Conservation (phyloP, 2,888 invertebrate genomes). For the Saturnia pavonia region DNA sequence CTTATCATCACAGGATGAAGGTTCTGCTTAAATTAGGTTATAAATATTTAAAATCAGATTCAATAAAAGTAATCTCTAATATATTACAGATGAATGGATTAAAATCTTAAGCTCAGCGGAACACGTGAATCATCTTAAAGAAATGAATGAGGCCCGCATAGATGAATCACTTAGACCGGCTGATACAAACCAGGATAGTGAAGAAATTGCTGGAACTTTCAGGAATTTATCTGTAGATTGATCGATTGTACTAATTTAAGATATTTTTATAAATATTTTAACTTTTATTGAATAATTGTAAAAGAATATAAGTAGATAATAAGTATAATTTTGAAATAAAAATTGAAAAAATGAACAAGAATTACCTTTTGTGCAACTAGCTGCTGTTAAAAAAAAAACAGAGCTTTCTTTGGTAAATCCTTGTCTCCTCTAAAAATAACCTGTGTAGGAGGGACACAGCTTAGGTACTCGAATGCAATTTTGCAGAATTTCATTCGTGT, state of each 20-base stretch:
- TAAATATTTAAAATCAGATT: neutral
- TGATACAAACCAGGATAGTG: slow-evolving; percentile 20
- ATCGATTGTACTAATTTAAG: neutral
- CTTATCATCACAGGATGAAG: neutral
- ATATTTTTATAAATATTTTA: neutral
- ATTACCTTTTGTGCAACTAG: no score
- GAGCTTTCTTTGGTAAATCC: no score
- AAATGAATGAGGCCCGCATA: slow-evolving; percentile 35
- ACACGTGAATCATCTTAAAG: slow-evolving; percentile 33
- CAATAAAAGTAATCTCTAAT: neutral
- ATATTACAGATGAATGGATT: slow-evolving; percentile 34
- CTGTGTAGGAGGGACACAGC: no score
- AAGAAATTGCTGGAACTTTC: slow-evolving; percentile 42
- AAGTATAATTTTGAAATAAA: no score
- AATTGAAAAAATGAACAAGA: no score
- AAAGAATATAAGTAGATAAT: no score
- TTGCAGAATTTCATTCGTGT: no score
- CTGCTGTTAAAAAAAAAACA: no score
- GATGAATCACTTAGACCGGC: slow-evolving; percentile 38
- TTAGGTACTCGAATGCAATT: no score
- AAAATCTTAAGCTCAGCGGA: slow-evolving; percentile 35
- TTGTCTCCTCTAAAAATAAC: no score
- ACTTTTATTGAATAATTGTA: no score
- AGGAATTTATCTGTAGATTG: slow-evolving; percentile 35
- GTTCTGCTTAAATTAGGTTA: neutral